Conservation (phyloP, 2,113 vertebrate genomes). For the Tauraco erythrolophus region DNA sequence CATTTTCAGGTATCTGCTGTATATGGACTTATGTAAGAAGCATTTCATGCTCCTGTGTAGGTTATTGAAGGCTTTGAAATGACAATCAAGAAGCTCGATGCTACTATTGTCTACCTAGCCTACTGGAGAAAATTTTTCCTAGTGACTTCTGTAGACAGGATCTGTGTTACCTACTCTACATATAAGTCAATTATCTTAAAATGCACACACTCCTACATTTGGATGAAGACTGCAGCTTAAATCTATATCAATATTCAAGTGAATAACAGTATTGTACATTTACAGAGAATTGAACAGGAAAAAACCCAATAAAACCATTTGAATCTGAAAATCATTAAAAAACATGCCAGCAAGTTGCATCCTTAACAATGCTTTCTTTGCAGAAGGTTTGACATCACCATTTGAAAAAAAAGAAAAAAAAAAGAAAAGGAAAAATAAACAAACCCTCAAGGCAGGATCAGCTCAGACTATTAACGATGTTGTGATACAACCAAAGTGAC, state of each 20-base stretch:
- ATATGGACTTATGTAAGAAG: background rate
- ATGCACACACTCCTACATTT: background rate
- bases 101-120: background rate
- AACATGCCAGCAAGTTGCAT: background rate
- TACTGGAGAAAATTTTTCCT: background rate
- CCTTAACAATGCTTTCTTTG: background rate
- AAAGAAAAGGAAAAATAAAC: background rate
- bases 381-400: background rate
- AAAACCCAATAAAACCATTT: background rate
- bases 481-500: background rate
- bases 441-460: background rate
- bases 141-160: background rate
- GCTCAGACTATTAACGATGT: background rate
- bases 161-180: background rate
- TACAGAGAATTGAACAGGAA: background rate
- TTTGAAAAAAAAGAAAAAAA: background rate
- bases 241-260: background rate
- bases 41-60: background rate
- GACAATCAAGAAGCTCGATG: background rate
- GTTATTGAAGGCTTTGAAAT: background rate
- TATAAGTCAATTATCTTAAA: background rate
- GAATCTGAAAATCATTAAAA: background rate
- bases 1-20: background rate
- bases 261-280: background rate
- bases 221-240: background rate